These are phyloP conservation scores for Drosophila helvetica DNA, from an alignment of 2,888 invertebrate species.

Conservation along the genomic window DNA sequence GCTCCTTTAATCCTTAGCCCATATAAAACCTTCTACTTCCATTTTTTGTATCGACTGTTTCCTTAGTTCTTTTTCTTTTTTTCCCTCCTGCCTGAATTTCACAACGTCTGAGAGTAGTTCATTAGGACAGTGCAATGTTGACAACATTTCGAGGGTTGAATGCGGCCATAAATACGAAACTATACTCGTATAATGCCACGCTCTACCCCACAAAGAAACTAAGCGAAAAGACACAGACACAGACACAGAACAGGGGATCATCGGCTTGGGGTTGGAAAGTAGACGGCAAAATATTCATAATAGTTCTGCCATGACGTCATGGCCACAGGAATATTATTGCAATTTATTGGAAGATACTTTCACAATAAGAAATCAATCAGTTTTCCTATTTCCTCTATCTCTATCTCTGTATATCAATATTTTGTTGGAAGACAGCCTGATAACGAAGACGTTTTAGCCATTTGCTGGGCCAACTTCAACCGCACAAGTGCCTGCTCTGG, in stretches of 20 bases:
- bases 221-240: slow-evolving; percentile 40
- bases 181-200: slow-evolving; percentile 27
- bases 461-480: slow-evolving; percentile 42
- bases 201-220: slow-evolving; percentile 29
- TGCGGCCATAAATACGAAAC: slow-evolving; percentile 43
- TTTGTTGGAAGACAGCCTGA: slow-evolving; percentile 35
- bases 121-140: slow-evolving; percentile 46
- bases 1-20: not conserved
- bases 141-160: slow-evolving; percentile 45
- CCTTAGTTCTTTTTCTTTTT: not conserved
- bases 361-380: slow-evolving; percentile 30
- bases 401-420: slow-evolving; percentile 37
- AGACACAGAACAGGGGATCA: slow-evolving; percentile 36
- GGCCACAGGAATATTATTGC: slow-evolving; percentile 24
- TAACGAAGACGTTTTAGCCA: slow-evolving; percentile 46
- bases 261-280: slow-evolving; percentile 40
- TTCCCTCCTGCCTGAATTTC: slow-evolving; percentile 17
- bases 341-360: slow-evolving; percentile 20
- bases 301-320: slow-evolving; percentile 30
- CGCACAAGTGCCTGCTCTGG: slow-evolving; percentile 30
- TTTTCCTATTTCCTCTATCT: not conserved
- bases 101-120: slow-evolving; percentile 34
- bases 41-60: slow-evolving; percentile 33
- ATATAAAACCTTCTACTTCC: slow-evolving; percentile 7
- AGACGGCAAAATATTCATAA: slow-evolving; percentile 30